Percentiles rank a stretch among this genome's conserved stretches.
Conservation (phyloP, 1,140 invertebrate genomes). For the Phocides pigmalion region DNA sequence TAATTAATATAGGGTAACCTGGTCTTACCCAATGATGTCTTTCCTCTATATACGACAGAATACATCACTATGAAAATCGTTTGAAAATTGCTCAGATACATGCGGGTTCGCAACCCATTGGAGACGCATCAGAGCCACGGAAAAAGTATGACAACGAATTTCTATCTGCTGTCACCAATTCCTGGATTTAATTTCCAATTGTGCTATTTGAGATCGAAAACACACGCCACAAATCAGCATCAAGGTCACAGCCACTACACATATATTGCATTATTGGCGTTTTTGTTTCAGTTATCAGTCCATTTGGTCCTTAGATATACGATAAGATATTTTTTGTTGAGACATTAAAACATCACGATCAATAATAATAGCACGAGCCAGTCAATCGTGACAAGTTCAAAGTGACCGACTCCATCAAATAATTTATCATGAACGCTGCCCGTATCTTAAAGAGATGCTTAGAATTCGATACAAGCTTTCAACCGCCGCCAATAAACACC, state of each 20-base stretch:
- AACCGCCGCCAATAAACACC: neutral
- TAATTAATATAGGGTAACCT: too few relatives aligned
- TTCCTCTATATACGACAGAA: too few relatives aligned
- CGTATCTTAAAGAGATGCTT: conserved; percentile 2
- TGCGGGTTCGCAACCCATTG: too few relatives aligned
- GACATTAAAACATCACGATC: conserved; percentile 10
- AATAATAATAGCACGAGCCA: conserved; percentile 24
- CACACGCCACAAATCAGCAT: too few relatives aligned
- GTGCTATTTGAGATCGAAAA: too few relatives aligned
- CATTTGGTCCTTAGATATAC: neutral
- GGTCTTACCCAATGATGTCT: too few relatives aligned
- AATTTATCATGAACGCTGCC: conserved; percentile 6
- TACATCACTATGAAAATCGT: too few relatives aligned
- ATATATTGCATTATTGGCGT: neutral
- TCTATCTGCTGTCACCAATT: too few relatives aligned
- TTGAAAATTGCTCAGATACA: too few relatives aligned
- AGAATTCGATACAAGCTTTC: conserved; percentile 9
- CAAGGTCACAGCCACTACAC: neutral
- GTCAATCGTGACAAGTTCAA: conserved; percentile 16
- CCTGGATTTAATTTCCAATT: too few relatives aligned
- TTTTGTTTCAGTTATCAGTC: conserved; percentile 11
- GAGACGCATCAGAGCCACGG: too few relatives aligned
- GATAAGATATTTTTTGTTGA: conserved; percentile 10
- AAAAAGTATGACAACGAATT: too few relatives aligned
- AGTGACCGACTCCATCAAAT: neutral